Conservation (phyloP, 2,113 vertebrate species). For the Delphinapterus leucas region DNA sequence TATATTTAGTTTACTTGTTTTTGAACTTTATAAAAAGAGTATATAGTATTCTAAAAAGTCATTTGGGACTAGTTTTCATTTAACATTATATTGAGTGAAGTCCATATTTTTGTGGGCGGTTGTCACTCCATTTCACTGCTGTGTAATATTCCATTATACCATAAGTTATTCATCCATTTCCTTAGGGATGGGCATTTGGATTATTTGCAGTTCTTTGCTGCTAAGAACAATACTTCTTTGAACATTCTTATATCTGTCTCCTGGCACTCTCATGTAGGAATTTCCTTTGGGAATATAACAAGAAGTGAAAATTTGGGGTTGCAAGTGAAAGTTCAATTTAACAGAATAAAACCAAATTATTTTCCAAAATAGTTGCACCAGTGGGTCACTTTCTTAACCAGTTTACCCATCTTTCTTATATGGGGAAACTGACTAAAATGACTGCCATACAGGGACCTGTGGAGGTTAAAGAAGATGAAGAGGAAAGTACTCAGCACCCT, state of each 20-base stretch:
- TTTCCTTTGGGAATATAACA: not conserved
- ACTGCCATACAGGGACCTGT: not conserved
- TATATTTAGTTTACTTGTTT: not conserved
- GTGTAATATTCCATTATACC: not conserved
- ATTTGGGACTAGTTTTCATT: not conserved
- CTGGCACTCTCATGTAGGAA: not conserved
- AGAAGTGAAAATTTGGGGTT: not conserved
- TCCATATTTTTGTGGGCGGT: not conserved
- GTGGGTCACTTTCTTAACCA: not conserved
- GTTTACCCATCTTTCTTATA: not conserved
- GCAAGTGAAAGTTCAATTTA: not conserved
- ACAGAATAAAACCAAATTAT: constrained; percentile 26
- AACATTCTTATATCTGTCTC: not conserved
- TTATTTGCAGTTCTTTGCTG: not conserved
- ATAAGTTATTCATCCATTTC: not conserved
- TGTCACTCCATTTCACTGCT: not conserved
- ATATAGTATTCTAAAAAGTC: not conserved
- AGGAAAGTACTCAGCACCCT: not conserved
- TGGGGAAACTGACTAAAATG: not conserved
- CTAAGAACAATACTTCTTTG: not conserved
- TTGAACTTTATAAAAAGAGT: not conserved
- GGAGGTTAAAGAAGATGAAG: not conserved
- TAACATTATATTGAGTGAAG: not conserved
- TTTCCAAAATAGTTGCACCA: not conserved
- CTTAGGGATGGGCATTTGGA: not conserved